phyloP scores from a whole-genome alignment of 92 coral and sea anemone genomes.

The Plumapathes pennacea region DNA sequence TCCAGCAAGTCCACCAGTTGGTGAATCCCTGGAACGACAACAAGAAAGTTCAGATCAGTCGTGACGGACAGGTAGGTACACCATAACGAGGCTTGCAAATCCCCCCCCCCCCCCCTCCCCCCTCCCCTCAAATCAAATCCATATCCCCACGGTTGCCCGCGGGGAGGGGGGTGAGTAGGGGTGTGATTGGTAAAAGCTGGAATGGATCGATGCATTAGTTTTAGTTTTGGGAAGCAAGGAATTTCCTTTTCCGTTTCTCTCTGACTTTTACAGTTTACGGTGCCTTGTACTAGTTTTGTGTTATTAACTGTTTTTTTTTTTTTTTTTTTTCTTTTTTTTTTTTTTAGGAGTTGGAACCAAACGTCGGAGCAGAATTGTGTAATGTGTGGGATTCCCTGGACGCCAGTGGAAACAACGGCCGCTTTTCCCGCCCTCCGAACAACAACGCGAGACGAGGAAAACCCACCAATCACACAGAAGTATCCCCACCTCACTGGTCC shows the following conservation, averaged over 20 bases:
- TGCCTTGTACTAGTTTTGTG: too few species aligned
- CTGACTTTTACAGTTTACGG: too few species aligned
- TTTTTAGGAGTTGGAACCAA: constrained; percentile 89
- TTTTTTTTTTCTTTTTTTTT: not conserved
- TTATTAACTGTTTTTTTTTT: too few species aligned
- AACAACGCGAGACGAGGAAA: constrained; percentile 49
- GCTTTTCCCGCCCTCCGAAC: constrained; percentile 31
- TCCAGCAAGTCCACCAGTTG: constrained; percentile 91
- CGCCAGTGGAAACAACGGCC: constrained; percentile 17
- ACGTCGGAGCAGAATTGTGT: constrained; percentile 85
- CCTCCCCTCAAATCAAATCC: too few species aligned
- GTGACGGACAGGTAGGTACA: constrained; percentile 93
- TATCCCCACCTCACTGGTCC: constrained; percentile 58
- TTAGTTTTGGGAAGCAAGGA: too few species aligned
- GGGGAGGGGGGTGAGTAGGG: too few species aligned
- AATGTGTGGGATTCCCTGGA: constrained; percentile 82
- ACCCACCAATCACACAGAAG: constrained; percentile 21
- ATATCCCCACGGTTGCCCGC: too few species aligned
- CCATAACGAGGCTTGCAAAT: too few species aligned
- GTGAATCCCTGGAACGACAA: constrained; percentile 98
- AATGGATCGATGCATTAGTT: too few species aligned
- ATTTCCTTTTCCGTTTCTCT: too few species aligned
- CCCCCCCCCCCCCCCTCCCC: too few species aligned
- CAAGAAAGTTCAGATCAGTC: constrained; percentile 97
- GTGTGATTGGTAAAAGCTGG: too few species aligned